phyloP scores from a whole-genome alignment of 2,888 invertebrate species.

The Carpatolechia fugitivella region DNA sequence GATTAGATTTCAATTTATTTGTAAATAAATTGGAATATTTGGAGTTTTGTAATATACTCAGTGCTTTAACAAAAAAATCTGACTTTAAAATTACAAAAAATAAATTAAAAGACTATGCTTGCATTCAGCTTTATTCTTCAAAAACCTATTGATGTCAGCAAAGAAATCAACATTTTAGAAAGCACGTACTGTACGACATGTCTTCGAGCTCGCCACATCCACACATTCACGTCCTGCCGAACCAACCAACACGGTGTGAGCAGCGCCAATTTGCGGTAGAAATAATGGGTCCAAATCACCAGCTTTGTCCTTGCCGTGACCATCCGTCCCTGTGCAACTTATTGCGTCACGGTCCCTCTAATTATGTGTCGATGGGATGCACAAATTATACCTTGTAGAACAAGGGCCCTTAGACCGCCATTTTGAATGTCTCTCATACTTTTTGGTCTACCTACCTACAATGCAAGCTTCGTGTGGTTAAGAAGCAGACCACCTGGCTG shows the following conservation, averaged over 20 bases:
- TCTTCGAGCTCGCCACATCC: background rate
- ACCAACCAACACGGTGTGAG: slow-evolving; percentile 44
- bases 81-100: too few species aligned
- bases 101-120: too few species aligned
- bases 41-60: too few species aligned
- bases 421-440: slow-evolving; percentile 46
- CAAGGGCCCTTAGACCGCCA: slow-evolving; percentile 34
- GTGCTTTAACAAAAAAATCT: too few species aligned
- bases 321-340: slow-evolving; percentile 66
- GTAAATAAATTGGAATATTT: too few species aligned
- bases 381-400: slow-evolving; percentile 70
- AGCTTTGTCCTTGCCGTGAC: slow-evolving; percentile 65
- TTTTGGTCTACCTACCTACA: slow-evolving; percentile 39
- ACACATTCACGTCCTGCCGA: background rate
- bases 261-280: slow-evolving; percentile 61
- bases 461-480: slow-evolving; percentile 10
- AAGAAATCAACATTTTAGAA: too few species aligned
- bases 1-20: too few species aligned
- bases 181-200: too few species aligned
- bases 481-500: slow-evolving; percentile 16
- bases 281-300: slow-evolving; percentile 74
- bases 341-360: slow-evolving; percentile 67
- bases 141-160: too few species aligned
- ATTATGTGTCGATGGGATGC: slow-evolving; percentile 68
- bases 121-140: too few species aligned